Evolutionary conservation across 2,113 vertebrate genomes (phyloP), one percentile per base, ranked within the genome.

Genomic region (Ophthalmolycus amberensis): DNA sequence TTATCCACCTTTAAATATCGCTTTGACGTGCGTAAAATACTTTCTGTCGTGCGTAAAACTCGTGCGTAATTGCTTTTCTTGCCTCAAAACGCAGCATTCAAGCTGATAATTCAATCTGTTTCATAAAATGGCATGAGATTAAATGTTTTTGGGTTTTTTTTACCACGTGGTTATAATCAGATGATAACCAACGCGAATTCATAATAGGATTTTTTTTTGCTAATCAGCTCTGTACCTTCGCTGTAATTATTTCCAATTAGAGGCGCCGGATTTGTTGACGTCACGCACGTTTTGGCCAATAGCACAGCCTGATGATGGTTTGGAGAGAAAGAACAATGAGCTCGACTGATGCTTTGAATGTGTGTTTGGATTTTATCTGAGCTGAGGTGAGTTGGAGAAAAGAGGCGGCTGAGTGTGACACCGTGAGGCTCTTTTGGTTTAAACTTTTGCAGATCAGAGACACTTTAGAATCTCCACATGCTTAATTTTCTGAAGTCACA

Each of bases 271-370:
- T 78, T 72, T 80, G 65, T 42, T 86, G 88, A 92, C 91, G 91
- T 93, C 88, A 92, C 5, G 20, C n/a, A 32, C 15, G 32, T 66
- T 15, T 71, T 27, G 54, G 46, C 89, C 88, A 92, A 91, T 91
- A 46, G 77, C 38, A 15, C 4, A 37, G 83, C 27, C 71, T 71
- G 77, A 66, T 83, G 65, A 70, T 14, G 77, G 29, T 70, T 82
- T 63, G 44, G 67, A 63, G 77, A 50, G 54, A 38, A 44, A 65
- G 54, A 18, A 70, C 1, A 22, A 18, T 34, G 18, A 40, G n/a
- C 18, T 71, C 27, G 48, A 44, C 9, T 44, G 62, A 67, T 40
- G 40, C 22, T n/a, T 56, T 60, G n/a, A 52, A 27, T 37, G 11
- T 34, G 1, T 52, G 38, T 15, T 20, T 16, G 32, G 34, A 52